These are phyloP conservation scores for Sebastes oblongus DNA, from an alignment of 2,797 vertebrate species.

Conservation along the genomic window DNA sequence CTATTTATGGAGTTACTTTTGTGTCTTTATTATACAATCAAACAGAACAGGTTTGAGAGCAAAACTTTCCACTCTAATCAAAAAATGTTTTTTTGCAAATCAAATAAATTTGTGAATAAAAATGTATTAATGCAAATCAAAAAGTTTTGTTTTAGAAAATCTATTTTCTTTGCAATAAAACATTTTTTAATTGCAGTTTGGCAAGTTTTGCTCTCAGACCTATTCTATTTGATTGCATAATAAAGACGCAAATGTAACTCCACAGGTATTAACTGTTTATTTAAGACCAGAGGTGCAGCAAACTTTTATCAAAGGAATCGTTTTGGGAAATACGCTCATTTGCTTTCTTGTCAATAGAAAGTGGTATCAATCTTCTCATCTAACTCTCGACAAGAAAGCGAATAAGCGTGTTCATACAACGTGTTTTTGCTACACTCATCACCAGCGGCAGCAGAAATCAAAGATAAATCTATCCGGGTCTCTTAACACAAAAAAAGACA, in stretches of 20 bases:
- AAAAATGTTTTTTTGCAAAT: too few species aligned
- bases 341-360: background rate
- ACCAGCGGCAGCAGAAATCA: constrained; percentile 64
- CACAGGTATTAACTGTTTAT: background rate
- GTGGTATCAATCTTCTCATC: background rate
- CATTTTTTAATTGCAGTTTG: too few species aligned
- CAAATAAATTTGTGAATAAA: too few species aligned
- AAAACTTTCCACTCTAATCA: fast-evolving
- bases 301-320: constrained; percentile 1
- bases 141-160: too few species aligned
- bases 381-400: background rate
- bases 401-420: background rate
- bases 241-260: too few species aligned
- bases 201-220: too few species aligned
- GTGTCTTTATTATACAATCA: too few species aligned
- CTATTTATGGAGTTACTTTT: too few species aligned
- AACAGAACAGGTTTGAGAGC: too few species aligned
- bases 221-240: too few species aligned
- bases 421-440: constrained; percentile 44
- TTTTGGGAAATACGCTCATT: background rate
- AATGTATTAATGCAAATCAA: too few species aligned
- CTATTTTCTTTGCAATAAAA: too few species aligned
- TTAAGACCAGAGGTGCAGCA: constrained; percentile 40
- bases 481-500: constrained; percentile 23
- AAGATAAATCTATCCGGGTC: constrained; percentile 33